Conservation (phyloP, 2,888 invertebrate genomes). For the Agriotes lineatus region DNA sequence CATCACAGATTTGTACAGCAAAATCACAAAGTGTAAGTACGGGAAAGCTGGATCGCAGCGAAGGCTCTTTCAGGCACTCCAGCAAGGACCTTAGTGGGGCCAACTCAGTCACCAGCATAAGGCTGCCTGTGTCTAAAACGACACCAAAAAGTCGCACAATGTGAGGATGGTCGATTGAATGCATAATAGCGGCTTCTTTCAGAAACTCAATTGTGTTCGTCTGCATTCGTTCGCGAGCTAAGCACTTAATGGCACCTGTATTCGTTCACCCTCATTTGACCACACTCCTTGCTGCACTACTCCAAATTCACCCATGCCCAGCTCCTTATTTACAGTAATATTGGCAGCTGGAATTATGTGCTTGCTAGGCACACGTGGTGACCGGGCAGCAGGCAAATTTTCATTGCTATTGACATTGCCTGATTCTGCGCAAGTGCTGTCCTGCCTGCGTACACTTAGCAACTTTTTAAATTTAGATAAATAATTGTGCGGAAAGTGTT, state of each 20-base stretch:
- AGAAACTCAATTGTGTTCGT: constrained; percentile 96
- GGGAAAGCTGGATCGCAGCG: constrained; percentile 90
- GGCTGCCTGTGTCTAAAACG: constrained; percentile 87
- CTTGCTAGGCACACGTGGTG: constrained; percentile 81
- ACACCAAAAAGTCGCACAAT: constrained; percentile 98
- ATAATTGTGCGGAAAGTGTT: constrained; percentile 94
- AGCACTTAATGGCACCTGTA: constrained; percentile 95
- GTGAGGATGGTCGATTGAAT: constrained; percentile 96
- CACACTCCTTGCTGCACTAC: constrained; percentile 98
- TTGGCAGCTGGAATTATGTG: constrained; percentile 88
- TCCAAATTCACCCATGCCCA: constrained; percentile 98
- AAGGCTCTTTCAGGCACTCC: constrained; percentile 95
- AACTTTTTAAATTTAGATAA: constrained; percentile 91
- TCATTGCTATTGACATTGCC: constrained; percentile 57
- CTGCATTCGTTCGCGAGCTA: constrained; percentile 94
- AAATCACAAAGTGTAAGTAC: constrained; percentile 94
- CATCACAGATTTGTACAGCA: constrained; percentile 95
- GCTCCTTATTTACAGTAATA: constrained; percentile 92
- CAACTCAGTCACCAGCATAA: constrained; percentile 84
- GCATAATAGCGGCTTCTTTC: constrained; percentile 99
- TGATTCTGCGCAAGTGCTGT: constrained; percentile 55
- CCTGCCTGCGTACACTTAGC: constrained; percentile 73
- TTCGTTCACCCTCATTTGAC: constrained; percentile 94
- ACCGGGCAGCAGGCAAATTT: constrained; percentile 62
- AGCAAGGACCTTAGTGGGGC: constrained; percentile 94